These are phyloP conservation scores for Myrmecobius fasciatus DNA, from an alignment of 2,113 vertebrate species.

Conservation along the genomic window DNA sequence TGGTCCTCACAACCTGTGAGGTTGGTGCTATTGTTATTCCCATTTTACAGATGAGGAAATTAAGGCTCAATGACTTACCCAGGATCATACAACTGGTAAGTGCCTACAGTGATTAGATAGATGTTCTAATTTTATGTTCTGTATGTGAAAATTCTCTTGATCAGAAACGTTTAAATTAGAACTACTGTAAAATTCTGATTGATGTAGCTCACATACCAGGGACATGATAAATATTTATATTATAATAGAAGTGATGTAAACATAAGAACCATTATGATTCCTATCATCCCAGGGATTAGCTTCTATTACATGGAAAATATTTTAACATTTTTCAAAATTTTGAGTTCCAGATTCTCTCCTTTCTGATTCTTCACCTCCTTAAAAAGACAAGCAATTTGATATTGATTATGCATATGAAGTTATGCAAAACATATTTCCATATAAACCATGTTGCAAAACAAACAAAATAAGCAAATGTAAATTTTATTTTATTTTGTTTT, in stretches of 20 bases:
- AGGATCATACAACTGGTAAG: background rate
- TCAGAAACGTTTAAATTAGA: conserved; percentile 36
- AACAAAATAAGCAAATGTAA: too few relatives aligned
- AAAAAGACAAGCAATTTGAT: background rate
- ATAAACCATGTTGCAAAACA: background rate
- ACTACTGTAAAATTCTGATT: conserved; percentile 31
- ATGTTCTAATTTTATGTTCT: background rate
- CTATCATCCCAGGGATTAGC: conserved; percentile 16
- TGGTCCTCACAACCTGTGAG: background rate
- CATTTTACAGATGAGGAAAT: background rate
- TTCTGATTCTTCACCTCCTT: background rate
- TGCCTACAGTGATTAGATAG: background rate
- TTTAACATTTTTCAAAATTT: background rate
- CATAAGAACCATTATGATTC: background rate
- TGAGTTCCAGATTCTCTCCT: background rate
- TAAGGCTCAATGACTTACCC: background rate
- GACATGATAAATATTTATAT: background rate
- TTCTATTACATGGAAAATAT: background rate
- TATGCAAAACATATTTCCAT: background rate
- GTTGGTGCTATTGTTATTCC: background rate
- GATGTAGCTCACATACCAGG: background rate
- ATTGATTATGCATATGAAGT: background rate
- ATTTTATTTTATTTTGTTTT: too few relatives aligned
- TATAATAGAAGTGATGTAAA: conserved; percentile 9
- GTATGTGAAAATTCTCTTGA: conserved; percentile 17